phyloP scores from a whole-genome alignment of 23 tunicate genomes.

The Styela clava region DNA sequence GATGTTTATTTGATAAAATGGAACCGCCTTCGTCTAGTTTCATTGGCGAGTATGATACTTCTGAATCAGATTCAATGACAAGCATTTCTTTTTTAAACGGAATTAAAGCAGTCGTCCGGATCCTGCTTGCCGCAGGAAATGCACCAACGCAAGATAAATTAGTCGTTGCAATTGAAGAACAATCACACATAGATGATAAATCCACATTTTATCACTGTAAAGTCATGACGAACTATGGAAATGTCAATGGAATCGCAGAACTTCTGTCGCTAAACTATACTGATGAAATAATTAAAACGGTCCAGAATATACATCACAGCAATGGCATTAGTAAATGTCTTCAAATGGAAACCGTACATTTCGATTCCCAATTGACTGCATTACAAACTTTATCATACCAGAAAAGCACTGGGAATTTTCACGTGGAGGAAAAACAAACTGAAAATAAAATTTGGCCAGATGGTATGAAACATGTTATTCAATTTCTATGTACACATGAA shows the following conservation, averaged over 20 bases:
- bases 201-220: background rate
- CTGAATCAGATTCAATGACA: no score
- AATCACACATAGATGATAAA: background rate
- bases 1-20: no score
- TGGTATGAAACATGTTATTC: background rate
- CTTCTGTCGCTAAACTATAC: background rate
- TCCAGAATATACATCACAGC: background rate
- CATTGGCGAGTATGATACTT: no score
- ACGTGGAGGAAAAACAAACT: background rate
- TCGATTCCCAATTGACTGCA: background rate
- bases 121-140: background rate
- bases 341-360: background rate
- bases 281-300: background rate
- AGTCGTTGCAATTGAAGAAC: background rate
- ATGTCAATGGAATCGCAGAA: background rate
- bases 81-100: background rate
- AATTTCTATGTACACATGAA: background rate
- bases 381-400: background rate
- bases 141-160: background rate
- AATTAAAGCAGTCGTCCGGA: background rate
- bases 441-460: slow-evolving; percentile 11
- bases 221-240: background rate
- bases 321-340: background rate
- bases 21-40: no score
- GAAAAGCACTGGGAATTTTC: background rate